phyloP scores from a whole-genome alignment of 2,797 vertebrate species.

The Poecilia velifera region DNA sequence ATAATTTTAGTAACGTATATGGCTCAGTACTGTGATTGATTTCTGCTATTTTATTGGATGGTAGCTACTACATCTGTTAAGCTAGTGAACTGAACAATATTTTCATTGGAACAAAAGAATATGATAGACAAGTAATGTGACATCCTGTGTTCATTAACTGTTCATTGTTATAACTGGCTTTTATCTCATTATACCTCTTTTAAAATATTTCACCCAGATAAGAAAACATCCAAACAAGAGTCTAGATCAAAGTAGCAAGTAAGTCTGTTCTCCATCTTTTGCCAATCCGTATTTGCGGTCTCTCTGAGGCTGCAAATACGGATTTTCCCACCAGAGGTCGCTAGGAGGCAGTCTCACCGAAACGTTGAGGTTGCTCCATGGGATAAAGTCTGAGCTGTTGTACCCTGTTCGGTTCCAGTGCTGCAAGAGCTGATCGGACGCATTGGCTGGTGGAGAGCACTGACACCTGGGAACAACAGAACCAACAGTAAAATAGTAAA shows the following conservation, averaged over 20 bases:
- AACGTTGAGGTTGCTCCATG: conserved; percentile 89
- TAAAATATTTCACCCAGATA: neutral
- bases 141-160: neutral
- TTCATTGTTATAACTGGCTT: neutral
- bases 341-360: conserved; percentile 81
- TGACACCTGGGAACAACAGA: conserved; percentile 81
- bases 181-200: neutral
- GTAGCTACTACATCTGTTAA: neutral
- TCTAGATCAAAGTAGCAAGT: neutral
- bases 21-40: neutral
- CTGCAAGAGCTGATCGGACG: conserved; percentile 73
- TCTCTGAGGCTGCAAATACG: conserved; percentile 19
- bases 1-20: neutral
- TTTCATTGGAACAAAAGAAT: neutral
- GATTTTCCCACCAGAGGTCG: conserved; percentile 29
- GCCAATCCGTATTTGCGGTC: no score
- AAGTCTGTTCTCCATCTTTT: neutral
- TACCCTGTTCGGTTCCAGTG: conserved; percentile 82
- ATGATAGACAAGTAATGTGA: neutral
- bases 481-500: neutral
- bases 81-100: neutral
- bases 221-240: neutral
- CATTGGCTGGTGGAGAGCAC: conserved; percentile 84
- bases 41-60: neutral
- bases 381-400: conserved; percentile 75